phyloP scores from a whole-genome alignment of 2,113 vertebrate species.

The Salvelinus fontinalis region DNA sequence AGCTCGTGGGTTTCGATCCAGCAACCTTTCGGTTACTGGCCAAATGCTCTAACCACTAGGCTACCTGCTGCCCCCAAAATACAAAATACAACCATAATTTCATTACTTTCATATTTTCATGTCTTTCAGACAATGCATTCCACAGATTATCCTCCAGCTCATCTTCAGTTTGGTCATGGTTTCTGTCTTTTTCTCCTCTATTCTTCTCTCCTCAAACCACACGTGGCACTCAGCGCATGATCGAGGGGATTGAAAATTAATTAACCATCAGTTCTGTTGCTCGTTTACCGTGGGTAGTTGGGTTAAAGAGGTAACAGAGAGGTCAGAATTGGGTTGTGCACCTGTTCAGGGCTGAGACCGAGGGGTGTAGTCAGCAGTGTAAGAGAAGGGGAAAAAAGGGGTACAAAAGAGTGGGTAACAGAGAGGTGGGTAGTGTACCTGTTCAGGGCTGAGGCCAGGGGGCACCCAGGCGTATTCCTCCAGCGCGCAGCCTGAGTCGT shows the following conservation, averaged over 20 bases:
- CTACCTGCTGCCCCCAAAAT: too few relatives aligned
- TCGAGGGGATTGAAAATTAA: conserved; percentile 37
- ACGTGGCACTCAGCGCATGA: background rate
- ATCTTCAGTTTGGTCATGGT: conserved; percentile 15
- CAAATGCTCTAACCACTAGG: too few relatives aligned
- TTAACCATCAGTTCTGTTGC: conserved; percentile 18
- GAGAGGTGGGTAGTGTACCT: conserved; percentile 74
- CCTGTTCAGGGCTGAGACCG: conserved; percentile 94
- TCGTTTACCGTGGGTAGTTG: conserved; percentile 4
- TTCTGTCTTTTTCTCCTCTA: conserved; percentile 17
- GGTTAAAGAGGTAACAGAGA: background rate
- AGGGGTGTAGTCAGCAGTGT: conserved; percentile 38
- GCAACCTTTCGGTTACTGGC: too few relatives aligned
- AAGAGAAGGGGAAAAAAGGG: conserved; percentile 13
- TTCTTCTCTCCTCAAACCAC: background rate
- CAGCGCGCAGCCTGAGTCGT: conserved; percentile 94
- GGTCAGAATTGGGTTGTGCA: conserved; percentile 48
- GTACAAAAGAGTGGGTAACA: background rate
- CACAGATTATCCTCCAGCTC: conserved; percentile 21
- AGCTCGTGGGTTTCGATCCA: too few relatives aligned
- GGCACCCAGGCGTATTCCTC: conserved; percentile 97
- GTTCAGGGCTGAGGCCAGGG: conserved; percentile 92
- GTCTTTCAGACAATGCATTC: conserved; percentile 27
- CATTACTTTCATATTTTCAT: background rate
- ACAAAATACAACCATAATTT: background rate